Evolutionary conservation across 2,888 invertebrate species (phyloP), one percentile per base, ranked within the genome.

Genomic region (Sminthurinus aureus): DNA sequence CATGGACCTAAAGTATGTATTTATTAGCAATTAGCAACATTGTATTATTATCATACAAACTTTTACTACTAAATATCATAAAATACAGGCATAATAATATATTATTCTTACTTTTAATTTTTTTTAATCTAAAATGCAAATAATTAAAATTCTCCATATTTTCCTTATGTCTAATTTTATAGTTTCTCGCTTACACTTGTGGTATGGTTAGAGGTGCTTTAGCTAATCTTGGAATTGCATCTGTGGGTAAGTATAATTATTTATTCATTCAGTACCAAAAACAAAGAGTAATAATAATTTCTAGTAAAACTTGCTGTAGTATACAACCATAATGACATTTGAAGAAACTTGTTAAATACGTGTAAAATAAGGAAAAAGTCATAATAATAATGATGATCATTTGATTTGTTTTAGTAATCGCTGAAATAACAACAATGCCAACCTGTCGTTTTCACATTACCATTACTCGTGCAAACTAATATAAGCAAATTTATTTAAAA

Each of bases 121-220:
- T 52, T 52, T 52, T 11, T 52, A 52, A 52, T 52, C 8, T 52
- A 13, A 52, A n/a, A n/a, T n/a, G n/a, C n/a, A n/a, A n/a, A 38
- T 38, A 38, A 38, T 38, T 38, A 38, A 38, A 6, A 15, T 74
- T 74, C 6, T 26, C 13, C 15, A 15, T 73, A 13, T 73, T 73
- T 73, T 73, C n/a, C n/a, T n/a, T n/a, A 26, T 74, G 2, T 75
- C 80, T 50, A 51, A 38, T 38, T 75, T n/a, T 51, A 52, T 91
- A 94, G 93, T 96, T 95, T 92, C 94, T 98, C 82, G 96, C 98
- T 0, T 98, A 98, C 90, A 98, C 99, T 0, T 98, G 98, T 91
- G 99, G 99, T 6, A 92, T 99, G 87, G 94, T 99, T 81, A 92
- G 99, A 89, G 99, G 99, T 64, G 97, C 98, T 77, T 91, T 99